Evolutionary conservation across 2,113 vertebrate species (phyloP).

Genomic region (Platycercus adscitus): DNA sequence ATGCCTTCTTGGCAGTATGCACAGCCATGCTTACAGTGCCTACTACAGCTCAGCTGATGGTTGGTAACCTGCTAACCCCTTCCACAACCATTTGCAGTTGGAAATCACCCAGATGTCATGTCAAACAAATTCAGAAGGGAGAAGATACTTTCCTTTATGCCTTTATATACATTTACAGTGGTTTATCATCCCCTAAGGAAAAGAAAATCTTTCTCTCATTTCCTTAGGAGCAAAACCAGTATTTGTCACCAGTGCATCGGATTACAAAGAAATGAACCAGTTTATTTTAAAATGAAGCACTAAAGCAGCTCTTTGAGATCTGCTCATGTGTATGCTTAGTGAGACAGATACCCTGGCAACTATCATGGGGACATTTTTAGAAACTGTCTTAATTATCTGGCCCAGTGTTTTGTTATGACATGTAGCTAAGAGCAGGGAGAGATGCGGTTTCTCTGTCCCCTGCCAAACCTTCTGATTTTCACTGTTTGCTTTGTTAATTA

Average conservation of each 20-base stretch:
- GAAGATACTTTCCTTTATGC: neutral
- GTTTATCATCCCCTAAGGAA: neutral
- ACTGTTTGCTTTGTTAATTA: conserved; percentile 17
- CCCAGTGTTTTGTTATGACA: conserved; percentile 48
- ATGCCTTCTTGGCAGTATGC: neutral
- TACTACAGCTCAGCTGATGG: neutral
- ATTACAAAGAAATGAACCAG: accelerated
- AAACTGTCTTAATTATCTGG: conserved; percentile 44
- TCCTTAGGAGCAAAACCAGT: neutral
- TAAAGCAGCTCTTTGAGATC: neutral
- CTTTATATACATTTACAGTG: neutral
- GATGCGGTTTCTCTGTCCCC: neutral
- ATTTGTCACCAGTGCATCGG: neutral
- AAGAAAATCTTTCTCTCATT: neutral
- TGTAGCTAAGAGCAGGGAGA: neutral
- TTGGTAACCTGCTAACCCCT: neutral
- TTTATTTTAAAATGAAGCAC: neutral
- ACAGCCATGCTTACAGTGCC: neutral
- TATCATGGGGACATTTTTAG: conserved; percentile 47
- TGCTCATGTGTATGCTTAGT: neutral
- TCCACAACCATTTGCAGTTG: accelerated
- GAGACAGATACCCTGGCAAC: conserved; percentile 44
- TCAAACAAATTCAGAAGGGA: neutral
- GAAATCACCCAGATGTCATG: neutral
- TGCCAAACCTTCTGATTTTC: conserved; percentile 16